Percentiles rank a stretch among this genome's conserved stretches.
Conservation (phyloP, 2,797 vertebrate species). For the Xenopus petersii region DNA sequence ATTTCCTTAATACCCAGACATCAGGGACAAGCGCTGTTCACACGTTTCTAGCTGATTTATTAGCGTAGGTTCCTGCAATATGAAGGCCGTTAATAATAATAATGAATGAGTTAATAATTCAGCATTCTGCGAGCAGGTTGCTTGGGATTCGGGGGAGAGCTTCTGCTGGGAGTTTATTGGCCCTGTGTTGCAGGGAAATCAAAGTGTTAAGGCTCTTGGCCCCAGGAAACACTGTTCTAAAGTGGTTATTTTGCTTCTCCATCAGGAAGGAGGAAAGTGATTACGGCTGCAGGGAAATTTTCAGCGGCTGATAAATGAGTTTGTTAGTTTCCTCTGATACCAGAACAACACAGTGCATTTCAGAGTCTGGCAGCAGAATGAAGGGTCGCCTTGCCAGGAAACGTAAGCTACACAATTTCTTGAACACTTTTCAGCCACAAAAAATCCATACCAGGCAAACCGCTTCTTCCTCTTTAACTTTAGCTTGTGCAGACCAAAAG, state of each 20-base stretch:
- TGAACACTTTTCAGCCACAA: not conserved
- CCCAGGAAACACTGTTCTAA: slow-evolving; percentile 19
- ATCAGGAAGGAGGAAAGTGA: slow-evolving; percentile 33
- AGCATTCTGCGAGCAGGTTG: slow-evolving; percentile 8
- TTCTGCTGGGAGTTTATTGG: slow-evolving; percentile 3
- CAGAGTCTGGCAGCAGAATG: not conserved
- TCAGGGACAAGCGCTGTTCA: not conserved
- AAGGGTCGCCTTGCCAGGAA: not conserved
- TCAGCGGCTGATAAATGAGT: slow-evolving; percentile 31
- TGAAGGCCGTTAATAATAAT: slow-evolving; percentile 20
- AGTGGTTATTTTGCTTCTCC: slow-evolving; percentile 34
- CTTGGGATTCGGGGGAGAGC: not conserved
- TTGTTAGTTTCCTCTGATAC: slow-evolving; percentile 29
- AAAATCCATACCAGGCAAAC: not conserved
- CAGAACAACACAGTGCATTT: slow-evolving; percentile 17
- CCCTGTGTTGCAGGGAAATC: not conserved
- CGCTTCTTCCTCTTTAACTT: too few relatives aligned
- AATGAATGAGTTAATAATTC: slow-evolving; percentile 32
- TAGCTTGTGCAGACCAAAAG: too few relatives aligned
- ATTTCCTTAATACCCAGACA: slow-evolving; percentile 2
- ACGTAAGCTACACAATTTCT: not conserved
- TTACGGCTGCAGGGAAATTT: slow-evolving; percentile 28
- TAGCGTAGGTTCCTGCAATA: not conserved
- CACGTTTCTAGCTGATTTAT: slow-evolving; percentile 1
- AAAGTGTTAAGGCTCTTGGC: slow-evolving; percentile 27